Evolutionary conservation across 1,140 invertebrate genomes (phyloP).

Genomic region (Vanessa tameamea): DNA sequence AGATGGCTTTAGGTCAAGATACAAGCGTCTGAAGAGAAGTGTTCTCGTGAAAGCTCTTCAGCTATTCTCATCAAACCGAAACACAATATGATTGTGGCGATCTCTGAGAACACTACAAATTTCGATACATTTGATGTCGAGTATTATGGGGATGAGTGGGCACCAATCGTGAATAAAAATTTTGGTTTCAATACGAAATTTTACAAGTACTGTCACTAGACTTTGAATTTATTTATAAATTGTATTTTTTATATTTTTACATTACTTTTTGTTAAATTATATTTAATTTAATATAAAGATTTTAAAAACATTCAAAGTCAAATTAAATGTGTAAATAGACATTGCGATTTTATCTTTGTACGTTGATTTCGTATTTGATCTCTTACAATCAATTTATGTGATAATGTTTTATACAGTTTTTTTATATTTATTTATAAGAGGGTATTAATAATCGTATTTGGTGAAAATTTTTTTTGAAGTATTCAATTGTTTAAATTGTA

Average conservation of each 20-base stretch:
- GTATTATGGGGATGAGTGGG: conserved; percentile 3
- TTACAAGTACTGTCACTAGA: neutral
- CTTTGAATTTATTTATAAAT: neutral
- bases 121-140: conserved; percentile 14
- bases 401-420: too few species aligned
- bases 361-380: too few species aligned
- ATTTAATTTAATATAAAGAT: too few species aligned
- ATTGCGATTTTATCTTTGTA: too few species aligned
- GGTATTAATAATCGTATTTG: too few species aligned
- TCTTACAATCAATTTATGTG: too few species aligned
- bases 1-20: conserved; percentile 28
- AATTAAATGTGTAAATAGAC: too few species aligned
- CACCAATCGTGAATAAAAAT: conserved; percentile 7
- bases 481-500: too few species aligned
- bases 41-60: conserved; percentile 12
- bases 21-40: conserved; percentile 7
- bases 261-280: too few species aligned
- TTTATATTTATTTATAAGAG: too few species aligned
- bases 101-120: conserved; percentile 13
- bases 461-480: too few species aligned
- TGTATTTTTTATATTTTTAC: neutral
- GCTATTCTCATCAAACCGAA: conserved; percentile 21
- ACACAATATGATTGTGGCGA: conserved; percentile 19
- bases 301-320: too few species aligned
- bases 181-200: conserved; percentile 1